A percentile compares a stretch with the other conserved stretches of the same genome.
phyloP scores from a whole-genome alignment of 2,888 invertebrate species.

The Lepidonotus clava region DNA sequence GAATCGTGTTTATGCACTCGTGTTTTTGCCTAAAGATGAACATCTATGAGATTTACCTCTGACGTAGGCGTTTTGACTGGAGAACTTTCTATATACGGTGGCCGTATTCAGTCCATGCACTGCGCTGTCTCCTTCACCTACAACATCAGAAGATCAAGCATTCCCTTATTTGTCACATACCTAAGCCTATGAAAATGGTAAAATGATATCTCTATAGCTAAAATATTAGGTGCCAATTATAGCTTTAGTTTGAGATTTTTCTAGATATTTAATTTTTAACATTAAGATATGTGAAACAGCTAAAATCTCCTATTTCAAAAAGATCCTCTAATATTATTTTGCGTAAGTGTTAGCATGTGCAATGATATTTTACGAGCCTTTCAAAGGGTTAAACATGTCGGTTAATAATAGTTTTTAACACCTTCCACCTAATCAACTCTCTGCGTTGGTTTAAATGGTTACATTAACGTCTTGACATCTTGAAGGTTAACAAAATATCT shows the following conservation, averaged over 20 bases:
- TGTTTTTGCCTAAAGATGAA: not conserved
- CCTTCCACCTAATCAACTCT: not conserved
- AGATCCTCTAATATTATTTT: not conserved
- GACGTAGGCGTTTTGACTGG: not conserved
- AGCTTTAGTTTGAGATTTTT: not conserved
- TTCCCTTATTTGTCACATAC: not conserved
- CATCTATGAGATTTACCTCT: not conserved
- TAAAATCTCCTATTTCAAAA: not conserved
- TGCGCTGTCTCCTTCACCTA: not conserved
- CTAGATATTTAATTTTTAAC: not conserved
- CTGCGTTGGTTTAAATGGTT: not conserved
- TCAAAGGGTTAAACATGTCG: not conserved
- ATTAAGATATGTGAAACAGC: not conserved
- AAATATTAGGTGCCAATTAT: not conserved
- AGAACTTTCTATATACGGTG: not conserved
- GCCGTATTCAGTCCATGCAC: conserved; percentile 8
- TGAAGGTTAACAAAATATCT: not conserved
- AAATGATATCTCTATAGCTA: not conserved
- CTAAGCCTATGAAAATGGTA: not conserved
- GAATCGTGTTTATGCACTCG: not conserved
- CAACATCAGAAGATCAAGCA: not conserved
- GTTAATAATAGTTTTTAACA: not conserved
- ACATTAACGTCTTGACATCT: not conserved
- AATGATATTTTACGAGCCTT: no score
- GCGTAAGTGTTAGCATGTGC: not conserved